A percentile compares a stretch with the other conserved stretches of the same genome.
These are phyloP conservation scores for Conger conger DNA, from an alignment of 2,113 vertebrate genomes.

Conservation along the genomic window DNA sequence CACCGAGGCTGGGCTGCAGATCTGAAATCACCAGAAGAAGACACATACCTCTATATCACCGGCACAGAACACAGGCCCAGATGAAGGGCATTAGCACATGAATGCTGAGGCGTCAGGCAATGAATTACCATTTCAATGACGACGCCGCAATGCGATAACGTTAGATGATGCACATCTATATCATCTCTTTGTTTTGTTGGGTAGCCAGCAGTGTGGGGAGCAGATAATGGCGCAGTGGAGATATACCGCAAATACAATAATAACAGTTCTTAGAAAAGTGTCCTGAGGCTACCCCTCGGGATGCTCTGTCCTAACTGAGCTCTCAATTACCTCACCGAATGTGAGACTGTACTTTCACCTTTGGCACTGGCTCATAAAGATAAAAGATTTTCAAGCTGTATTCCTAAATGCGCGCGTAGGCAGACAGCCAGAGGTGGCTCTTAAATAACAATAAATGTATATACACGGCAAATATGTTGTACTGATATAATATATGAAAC, in stretches of 20 bases:
- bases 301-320: not conserved
- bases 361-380: constrained; percentile 17
- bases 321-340: not conserved
- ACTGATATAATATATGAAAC: not conserved
- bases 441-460: not conserved
- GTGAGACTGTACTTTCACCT: constrained; percentile 47
- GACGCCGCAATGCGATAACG: not conserved
- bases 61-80: not conserved
- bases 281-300: constrained; percentile 50
- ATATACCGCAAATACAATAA: not conserved
- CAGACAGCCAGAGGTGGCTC: not conserved
- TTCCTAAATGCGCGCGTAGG: not conserved
- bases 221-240: not conserved
- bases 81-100: not conserved
- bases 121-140: constrained; percentile 13
- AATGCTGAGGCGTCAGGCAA: not conserved
- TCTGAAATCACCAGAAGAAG: constrained; percentile 78
- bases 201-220: not conserved
- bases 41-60: constrained; percentile 39
- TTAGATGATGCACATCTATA: not conserved
- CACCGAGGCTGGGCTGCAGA: constrained; percentile 74
- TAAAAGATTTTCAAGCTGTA: constrained; percentile 4
- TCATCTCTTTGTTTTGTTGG: not conserved
- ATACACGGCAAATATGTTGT: not conserved
- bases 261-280: constrained; percentile 47